phyloP scores from a whole-genome alignment of 2,113 vertebrate genomes.

The Asarcornis scutulata region DNA sequence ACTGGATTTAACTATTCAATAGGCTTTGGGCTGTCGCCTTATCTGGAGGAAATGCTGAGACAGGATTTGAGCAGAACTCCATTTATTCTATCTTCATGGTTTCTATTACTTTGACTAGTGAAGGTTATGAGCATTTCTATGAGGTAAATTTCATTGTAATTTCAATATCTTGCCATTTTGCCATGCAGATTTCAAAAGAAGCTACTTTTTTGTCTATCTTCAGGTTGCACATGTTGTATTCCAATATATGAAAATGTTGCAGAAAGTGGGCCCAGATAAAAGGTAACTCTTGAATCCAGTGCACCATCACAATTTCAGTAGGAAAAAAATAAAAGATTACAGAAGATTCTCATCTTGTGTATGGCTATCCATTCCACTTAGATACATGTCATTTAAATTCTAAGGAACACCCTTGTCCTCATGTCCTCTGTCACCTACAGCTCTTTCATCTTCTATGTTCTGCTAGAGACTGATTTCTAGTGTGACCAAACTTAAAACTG shows the following conservation, averaged over 20 bases:
- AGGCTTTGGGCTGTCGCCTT: conserved; percentile 90
- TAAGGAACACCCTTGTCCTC: neutral
- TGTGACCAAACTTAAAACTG: neutral
- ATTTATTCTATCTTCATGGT: conserved; percentile 90
- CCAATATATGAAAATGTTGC: conserved; percentile 91
- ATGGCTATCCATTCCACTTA: neutral
- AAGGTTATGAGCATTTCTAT: conserved; percentile 89
- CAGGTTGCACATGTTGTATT: conserved; percentile 89
- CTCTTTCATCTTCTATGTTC: neutral
- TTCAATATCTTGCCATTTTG: neutral
- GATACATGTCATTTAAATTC: neutral
- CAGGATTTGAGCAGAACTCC: conserved; percentile 90
- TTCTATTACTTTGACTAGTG: neutral
- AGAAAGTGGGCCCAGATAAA: conserved; percentile 84
- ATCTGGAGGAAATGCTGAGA: conserved; percentile 90
- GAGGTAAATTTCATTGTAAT: neutral
- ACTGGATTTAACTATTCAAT: neutral
- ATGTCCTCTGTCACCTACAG: neutral
- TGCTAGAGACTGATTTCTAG: neutral
- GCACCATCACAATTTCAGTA: neutral
- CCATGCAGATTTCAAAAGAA: neutral
- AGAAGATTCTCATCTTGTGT: neutral
- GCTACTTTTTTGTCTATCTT: conserved; percentile 1
- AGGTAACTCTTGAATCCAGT: conserved; percentile 69
- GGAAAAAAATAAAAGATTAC: no score